Evolutionary conservation across 2,888 invertebrate species (phyloP).

Genomic region (Eupithecia abbreviata): DNA sequence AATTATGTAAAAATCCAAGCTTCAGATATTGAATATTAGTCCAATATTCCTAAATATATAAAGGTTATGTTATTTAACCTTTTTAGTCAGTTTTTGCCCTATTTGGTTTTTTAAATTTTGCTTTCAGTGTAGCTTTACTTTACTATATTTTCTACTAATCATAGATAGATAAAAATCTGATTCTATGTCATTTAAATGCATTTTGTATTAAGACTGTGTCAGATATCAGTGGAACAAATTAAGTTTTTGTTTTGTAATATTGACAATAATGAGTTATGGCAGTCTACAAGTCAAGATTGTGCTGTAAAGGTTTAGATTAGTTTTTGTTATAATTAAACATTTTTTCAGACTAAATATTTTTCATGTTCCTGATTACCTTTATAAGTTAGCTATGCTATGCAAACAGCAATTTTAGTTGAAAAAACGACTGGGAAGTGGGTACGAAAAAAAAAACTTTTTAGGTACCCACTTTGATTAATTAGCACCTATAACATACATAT

Average conservation of each 20-base stretch:
- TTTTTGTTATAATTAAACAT: background rate
- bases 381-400: background rate
- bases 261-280: background rate
- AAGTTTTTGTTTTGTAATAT: background rate
- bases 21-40: background rate
- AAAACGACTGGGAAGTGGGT: too few relatives aligned
- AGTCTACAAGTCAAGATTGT: conserved; percentile 5
- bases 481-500: too few relatives aligned
- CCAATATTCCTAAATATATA: background rate
- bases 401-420: too few relatives aligned
- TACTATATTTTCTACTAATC: background rate
- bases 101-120: background rate
- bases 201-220: background rate
- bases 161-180: background rate
- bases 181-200: conserved; percentile 5
- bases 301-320: background rate
- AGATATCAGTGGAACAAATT: background rate
- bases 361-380: background rate
- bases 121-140: background rate
- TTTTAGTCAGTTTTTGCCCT: background rate
- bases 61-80: background rate
- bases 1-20: background rate
- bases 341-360: background rate
- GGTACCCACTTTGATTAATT: too few relatives aligned
- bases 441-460: too few relatives aligned